Conservation (phyloP, 2,797 vertebrate genomes). For the Xenentodon cancila region DNA sequence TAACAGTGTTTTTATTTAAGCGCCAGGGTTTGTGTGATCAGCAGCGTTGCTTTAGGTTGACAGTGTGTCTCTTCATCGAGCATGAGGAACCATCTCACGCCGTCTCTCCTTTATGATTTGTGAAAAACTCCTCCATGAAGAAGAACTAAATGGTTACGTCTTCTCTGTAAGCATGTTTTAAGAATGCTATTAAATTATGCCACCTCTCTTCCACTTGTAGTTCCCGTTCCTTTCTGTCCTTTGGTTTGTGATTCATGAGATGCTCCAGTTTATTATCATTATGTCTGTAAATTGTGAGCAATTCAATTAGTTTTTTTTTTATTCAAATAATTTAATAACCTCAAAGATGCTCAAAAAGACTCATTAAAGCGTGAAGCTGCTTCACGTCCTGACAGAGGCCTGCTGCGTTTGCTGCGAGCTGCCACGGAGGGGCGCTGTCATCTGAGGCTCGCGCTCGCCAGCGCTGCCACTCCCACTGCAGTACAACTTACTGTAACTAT, state of each 20-base stretch:
- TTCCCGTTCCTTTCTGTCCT: neutral
- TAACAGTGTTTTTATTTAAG: constrained; percentile 47
- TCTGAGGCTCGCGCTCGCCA: constrained; percentile 1
- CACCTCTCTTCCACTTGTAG: constrained; percentile 17
- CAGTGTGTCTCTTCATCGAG: constrained; percentile 26
- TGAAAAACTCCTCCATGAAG: constrained; percentile 25
- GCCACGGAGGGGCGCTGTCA: constrained; percentile 51
- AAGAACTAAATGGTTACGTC: constrained; percentile 2
- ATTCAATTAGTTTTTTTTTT: too few species aligned
- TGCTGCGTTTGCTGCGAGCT: neutral
- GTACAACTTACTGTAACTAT: neutral
- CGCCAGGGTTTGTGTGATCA: constrained; percentile 41
- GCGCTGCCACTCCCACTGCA: neutral
- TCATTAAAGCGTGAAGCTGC: too few species aligned
- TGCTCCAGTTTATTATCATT: neutral
- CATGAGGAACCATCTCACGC: constrained; percentile 23
- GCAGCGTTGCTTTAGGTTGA: constrained; percentile 1
- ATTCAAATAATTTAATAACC: too few species aligned
- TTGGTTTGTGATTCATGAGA: constrained; percentile 1
- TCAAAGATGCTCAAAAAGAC: too few species aligned
- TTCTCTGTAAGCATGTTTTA: constrained; percentile 23
- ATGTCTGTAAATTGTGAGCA: neutral
- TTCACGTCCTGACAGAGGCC: too few species aligned
- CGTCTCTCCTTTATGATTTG: constrained; percentile 19
- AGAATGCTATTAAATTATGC: constrained; percentile 51